These are phyloP conservation scores for Bathynomus jamesi DNA, from an alignment of 1,140 invertebrate species.

Conservation along the genomic window DNA sequence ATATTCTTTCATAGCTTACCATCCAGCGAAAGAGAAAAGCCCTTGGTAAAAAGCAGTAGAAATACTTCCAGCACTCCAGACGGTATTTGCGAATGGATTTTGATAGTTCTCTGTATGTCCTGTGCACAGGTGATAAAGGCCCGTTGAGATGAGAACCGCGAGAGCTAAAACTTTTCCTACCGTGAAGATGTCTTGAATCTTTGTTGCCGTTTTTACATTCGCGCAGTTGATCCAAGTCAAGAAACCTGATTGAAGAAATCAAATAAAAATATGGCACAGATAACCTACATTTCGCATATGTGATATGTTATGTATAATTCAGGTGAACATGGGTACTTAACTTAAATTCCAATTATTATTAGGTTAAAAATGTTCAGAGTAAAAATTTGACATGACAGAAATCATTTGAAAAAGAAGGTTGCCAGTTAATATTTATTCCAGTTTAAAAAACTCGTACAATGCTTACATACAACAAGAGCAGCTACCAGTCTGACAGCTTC, in stretches of 20 bases:
- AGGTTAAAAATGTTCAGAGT: too few species aligned
- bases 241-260: slow-evolving; percentile 57
- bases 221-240: slow-evolving; percentile 91
- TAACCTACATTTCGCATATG: too few species aligned
- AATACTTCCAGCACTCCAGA: slow-evolving; percentile 47
- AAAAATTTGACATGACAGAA: too few species aligned
- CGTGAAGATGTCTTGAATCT: slow-evolving; percentile 87
- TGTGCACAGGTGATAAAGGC: slow-evolving; percentile 52
- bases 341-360: too few species aligned
- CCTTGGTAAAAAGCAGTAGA: slow-evolving; percentile 59
- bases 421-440: too few species aligned
- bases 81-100: slow-evolving; percentile 51
- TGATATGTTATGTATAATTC: too few species aligned
- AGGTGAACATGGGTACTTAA: too few species aligned
- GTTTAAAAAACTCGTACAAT: too few species aligned
- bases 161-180: slow-evolving; percentile 86
- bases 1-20: too few species aligned
- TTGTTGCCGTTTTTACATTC: slow-evolving; percentile 89
- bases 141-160: slow-evolving; percentile 75
- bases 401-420: too few species aligned
- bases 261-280: not conserved
- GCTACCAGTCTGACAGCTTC: slow-evolving; percentile 57
- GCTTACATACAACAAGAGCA: slow-evolving; percentile 69
- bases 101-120: slow-evolving; percentile 50
- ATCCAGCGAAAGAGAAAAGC: slow-evolving; percentile 62